Evolutionary conservation across 2,888 invertebrate species (phyloP).

Genomic region (Cephus pygmeus): DNA sequence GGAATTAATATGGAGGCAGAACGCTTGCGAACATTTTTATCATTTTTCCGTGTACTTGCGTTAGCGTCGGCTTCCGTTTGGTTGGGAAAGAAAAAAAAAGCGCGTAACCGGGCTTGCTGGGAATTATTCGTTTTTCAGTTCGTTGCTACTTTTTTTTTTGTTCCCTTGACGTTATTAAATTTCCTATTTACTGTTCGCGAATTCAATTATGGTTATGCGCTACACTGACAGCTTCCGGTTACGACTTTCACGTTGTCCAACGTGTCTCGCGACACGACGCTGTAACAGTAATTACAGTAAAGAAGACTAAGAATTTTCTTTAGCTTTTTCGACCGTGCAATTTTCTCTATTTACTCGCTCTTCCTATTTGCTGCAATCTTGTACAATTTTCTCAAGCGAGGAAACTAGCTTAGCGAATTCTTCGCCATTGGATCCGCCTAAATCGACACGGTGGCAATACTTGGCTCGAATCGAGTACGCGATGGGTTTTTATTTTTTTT

Average conservation of each 20-base stretch:
- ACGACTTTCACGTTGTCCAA: neutral
- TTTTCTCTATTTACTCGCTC: neutral
- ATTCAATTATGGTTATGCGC: neutral
- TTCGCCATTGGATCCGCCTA: neutral
- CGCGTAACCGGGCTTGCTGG: neutral
- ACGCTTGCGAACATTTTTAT: neutral
- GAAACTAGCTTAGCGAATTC: neutral
- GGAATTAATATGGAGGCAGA: neutral
- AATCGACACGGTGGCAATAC: neutral
- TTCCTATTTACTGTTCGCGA: neutral
- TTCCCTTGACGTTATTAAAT: neutral
- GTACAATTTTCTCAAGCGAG: neutral
- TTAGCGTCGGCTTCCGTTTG: neutral
- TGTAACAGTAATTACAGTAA: neutral
- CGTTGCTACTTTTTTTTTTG: neutral
- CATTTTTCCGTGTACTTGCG: neutral
- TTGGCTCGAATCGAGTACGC: no score
- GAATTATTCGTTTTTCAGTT: neutral
- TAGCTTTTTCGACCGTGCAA: neutral
- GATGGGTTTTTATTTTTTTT: no score
- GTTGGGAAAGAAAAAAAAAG: neutral
- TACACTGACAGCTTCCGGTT: neutral
- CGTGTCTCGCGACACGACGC: neutral
- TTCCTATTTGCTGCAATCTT: neutral
- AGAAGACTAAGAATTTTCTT: neutral